Conservation (phyloP, 1,140 invertebrate genomes). For the Drosophila ironensis region DNA sequence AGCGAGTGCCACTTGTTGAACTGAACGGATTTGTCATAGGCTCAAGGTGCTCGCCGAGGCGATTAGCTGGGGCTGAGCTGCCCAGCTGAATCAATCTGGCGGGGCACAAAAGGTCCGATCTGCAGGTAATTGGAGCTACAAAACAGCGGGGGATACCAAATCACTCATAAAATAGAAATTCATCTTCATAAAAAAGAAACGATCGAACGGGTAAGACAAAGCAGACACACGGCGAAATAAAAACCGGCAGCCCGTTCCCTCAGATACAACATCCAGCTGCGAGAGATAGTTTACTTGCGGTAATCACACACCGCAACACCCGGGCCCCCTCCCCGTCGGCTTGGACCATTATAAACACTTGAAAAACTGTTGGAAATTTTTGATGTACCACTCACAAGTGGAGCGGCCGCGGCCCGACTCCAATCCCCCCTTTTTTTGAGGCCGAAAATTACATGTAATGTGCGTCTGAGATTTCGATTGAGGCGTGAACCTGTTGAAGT, state of each 20-base stretch:
- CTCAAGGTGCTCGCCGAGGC: neutral
- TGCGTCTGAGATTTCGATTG: constrained; percentile 56
- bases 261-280: constrained; percentile 32
- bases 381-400: constrained; percentile 69
- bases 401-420: constrained; percentile 23
- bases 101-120: neutral
- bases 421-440: constrained; percentile 21
- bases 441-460: constrained; percentile 68
- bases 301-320: constrained; percentile 46
- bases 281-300: constrained; percentile 74
- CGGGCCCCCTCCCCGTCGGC: neutral
- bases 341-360: constrained; percentile 54
- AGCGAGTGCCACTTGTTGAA: constrained; percentile 44
- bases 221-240: constrained; percentile 7
- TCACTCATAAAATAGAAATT: constrained; percentile 74
- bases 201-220: constrained; percentile 7
- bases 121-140: constrained; percentile 71
- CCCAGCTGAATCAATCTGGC: constrained; percentile 24
- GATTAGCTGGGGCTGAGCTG: constrained; percentile 6
- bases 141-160: constrained; percentile 32
- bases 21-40: constrained; percentile 34
- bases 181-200: constrained; percentile 64
- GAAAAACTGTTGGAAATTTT: constrained; percentile 69
- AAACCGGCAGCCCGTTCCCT: constrained; percentile 43
- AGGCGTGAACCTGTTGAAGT: constrained; percentile 75